Conservation (phyloP, 2,113 vertebrate species). For the Tachysurus vachellii region DNA sequence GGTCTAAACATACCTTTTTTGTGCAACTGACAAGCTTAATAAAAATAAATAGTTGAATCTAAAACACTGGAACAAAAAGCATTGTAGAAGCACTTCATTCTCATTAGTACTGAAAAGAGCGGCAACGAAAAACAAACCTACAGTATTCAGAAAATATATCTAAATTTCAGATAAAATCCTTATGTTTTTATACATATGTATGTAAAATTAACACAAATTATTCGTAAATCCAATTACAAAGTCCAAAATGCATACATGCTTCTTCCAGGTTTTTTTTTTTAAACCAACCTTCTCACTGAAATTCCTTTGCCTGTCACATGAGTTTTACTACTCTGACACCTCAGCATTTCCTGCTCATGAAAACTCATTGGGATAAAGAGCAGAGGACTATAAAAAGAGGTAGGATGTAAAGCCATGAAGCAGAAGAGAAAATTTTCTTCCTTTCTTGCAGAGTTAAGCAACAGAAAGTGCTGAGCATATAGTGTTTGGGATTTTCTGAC, state of each 20-base stretch:
- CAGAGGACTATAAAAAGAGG: conserved; percentile 19
- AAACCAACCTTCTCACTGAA: background rate
- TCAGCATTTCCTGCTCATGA: conserved; percentile 49
- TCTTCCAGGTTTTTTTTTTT: background rate
- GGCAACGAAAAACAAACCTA: conserved; percentile 30
- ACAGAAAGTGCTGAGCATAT: conserved; percentile 21
- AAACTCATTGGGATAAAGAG: conserved; percentile 10
- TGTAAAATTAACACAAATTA: background rate
- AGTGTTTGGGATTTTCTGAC: conserved; percentile 32
- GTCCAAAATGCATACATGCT: background rate
- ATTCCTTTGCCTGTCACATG: conserved; percentile 44
- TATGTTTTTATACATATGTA: background rate
- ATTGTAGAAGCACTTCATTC: conserved; percentile 36
- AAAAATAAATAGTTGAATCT: conserved; percentile 62
- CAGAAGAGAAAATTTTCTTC: background rate
- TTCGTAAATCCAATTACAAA: background rate
- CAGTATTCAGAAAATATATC: background rate
- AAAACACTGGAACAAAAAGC: conserved; percentile 48
- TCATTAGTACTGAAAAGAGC: conserved; percentile 38
- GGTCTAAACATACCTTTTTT: conserved; percentile 33
- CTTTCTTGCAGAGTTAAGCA: background rate
- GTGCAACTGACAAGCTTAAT: conserved; percentile 53
- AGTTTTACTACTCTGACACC: conserved; percentile 37
- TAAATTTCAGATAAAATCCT: background rate
- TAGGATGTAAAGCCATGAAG: conserved; percentile 11